A percentile compares a stretch with the other conserved stretches of the same genome.
These are phyloP conservation scores for Pteria penguin DNA, from an alignment of 2,888 invertebrate genomes.

Conservation along the genomic window DNA sequence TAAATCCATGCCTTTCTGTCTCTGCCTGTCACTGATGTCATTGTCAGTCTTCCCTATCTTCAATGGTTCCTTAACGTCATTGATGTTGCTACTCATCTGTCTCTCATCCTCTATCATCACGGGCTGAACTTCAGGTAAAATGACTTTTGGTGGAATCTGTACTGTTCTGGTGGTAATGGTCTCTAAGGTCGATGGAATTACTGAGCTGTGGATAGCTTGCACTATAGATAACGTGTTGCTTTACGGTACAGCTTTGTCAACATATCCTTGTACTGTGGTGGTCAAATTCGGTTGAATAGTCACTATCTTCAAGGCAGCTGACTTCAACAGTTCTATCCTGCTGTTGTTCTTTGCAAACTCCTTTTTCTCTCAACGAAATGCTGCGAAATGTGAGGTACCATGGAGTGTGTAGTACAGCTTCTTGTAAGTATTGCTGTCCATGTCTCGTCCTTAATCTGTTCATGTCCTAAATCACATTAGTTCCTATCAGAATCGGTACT, in stretches of 20 bases:
- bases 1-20: too few species aligned
- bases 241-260: neutral
- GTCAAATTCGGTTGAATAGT: neutral
- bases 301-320: neutral
- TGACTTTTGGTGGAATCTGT: neutral
- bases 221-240: neutral
- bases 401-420: too few species aligned
- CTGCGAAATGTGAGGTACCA: too few species aligned
- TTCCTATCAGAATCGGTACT: too few species aligned
- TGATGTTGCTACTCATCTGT: too few species aligned
- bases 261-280: neutral
- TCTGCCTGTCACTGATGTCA: too few species aligned
- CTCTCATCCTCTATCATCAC: neutral
- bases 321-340: neutral
- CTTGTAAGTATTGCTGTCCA: too few species aligned
- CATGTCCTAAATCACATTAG: too few species aligned
- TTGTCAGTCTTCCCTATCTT: too few species aligned
- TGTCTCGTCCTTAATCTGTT: too few species aligned
- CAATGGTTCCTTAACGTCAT: too few species aligned
- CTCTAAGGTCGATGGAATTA: neutral
- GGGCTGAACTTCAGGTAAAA: neutral
- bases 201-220: neutral
- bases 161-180: neutral
- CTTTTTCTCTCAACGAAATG: neutral
- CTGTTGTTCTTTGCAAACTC: neutral